A percentile compares a stretch with the other conserved stretches of the same genome.
phyloP scores from a whole-genome alignment of 2,797 vertebrate genomes.

The Balearica regulorum region DNA sequence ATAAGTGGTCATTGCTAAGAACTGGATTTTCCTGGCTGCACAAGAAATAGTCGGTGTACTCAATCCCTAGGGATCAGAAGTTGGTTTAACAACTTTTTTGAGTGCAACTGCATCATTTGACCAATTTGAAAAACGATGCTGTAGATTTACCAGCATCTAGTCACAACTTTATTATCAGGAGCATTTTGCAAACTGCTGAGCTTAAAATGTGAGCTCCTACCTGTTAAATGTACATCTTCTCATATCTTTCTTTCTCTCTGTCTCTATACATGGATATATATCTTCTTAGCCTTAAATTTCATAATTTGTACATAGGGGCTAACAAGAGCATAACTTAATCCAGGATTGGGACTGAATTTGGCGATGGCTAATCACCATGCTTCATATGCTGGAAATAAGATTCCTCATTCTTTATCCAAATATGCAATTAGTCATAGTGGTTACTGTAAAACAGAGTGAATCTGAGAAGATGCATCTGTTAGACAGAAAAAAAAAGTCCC shows the following conservation, averaged over 20 bases:
- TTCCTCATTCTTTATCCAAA: constrained; percentile 19
- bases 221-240: not conserved
- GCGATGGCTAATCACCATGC: not conserved
- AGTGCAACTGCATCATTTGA: not conserved
- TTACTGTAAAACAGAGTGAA: constrained; percentile 18
- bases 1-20: constrained; percentile 37
- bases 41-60: not conserved
- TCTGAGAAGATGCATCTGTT: constrained; percentile 48
- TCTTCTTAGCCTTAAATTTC: not conserved
- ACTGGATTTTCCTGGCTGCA: constrained; percentile 48
- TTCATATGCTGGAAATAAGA: constrained; percentile 12
- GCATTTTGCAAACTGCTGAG: not conserved
- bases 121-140: not conserved
- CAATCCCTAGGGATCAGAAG: not conserved
- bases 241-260: not conserved
- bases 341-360: not conserved
- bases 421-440: constrained; percentile 21
- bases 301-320: not conserved
- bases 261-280: not conserved
- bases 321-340: not conserved
- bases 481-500: not conserved
- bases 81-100: not conserved
- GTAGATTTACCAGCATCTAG: not conserved
- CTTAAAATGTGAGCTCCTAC: not conserved
- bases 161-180: not conserved